Conservation (phyloP, 2,797 vertebrate genomes). For the Hydrocynus forskahlii region DNA sequence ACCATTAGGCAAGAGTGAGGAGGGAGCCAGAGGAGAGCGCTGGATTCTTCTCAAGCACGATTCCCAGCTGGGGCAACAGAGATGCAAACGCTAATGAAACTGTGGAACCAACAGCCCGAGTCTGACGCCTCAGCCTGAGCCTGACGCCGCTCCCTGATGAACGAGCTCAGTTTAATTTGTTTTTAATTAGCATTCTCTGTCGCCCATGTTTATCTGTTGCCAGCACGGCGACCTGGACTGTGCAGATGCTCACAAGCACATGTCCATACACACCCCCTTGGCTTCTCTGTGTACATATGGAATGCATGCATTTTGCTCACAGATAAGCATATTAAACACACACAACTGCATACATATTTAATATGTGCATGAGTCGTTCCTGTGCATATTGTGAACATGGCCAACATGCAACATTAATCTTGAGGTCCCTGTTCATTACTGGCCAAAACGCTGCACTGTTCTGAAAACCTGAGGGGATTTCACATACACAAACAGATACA, state of each 20-base stretch:
- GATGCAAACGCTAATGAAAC: neutral
- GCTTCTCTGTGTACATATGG: neutral
- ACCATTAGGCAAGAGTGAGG: neutral
- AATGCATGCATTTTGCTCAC: neutral
- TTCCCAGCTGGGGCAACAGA: slow-evolving; percentile 4
- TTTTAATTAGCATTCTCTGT: slow-evolving; percentile 48
- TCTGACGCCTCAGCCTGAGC: neutral
- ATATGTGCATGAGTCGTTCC: neutral
- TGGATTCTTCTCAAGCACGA: neutral
- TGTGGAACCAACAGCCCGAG: slow-evolving; percentile 4
- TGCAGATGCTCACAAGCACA: slow-evolving; percentile 29
- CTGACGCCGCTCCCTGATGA: slow-evolving; percentile 27
- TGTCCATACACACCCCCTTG: neutral
- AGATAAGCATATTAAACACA: slow-evolving; percentile 14
- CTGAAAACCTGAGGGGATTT: neutral
- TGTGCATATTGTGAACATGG: neutral
- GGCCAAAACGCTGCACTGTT: neutral
- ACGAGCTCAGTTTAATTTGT: slow-evolving; percentile 27
- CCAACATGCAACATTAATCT: slow-evolving; percentile 15
- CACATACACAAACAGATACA: neutral
- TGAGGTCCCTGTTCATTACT: neutral
- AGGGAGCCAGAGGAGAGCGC: neutral
- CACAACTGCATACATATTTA: neutral
- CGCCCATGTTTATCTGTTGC: slow-evolving; percentile 22
- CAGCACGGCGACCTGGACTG: slow-evolving; percentile 13